Conservation (phyloP, 1,140 invertebrate genomes). For the Ceratosolen solmsi region DNA sequence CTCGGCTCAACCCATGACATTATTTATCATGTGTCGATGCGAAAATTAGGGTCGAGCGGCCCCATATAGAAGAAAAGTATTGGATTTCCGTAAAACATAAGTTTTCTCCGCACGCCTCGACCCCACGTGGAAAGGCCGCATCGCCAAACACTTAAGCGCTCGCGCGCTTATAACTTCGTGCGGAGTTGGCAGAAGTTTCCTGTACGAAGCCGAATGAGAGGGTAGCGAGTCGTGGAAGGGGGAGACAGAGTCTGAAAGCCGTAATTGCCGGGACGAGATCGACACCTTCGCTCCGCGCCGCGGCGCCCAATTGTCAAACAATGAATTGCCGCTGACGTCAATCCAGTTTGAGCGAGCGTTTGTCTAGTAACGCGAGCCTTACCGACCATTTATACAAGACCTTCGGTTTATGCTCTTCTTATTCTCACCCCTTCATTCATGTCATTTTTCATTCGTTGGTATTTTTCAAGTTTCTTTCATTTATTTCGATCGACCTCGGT, state of each 20-base stretch:
- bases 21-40: constrained; percentile 43
- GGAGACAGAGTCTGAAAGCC: background rate
- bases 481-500: too few species aligned
- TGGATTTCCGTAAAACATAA: constrained; percentile 51
- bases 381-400: background rate
- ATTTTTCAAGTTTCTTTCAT: too few species aligned
- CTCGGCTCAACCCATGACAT: constrained; percentile 7
- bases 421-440: too few species aligned
- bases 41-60: constrained; percentile 45
- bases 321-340: constrained; percentile 26
- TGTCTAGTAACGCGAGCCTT: constrained; percentile 34
- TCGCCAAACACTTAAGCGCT: constrained; percentile 39
- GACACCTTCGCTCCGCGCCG: constrained; percentile 32
- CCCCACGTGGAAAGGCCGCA: background rate
- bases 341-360: background rate
- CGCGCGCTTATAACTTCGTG: background rate
- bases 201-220: background rate
- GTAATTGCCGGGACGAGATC: constrained; percentile 43
- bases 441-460: too few species aligned
- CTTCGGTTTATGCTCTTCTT: background rate
- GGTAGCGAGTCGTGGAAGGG: background rate
- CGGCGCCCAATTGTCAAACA: constrained; percentile 31
- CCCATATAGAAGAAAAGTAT: constrained; percentile 28
- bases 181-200: background rate
- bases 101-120: constrained; percentile 17